A percentile compares a stretch with the other conserved stretches of the same genome.
Conservation (phyloP, 1,140 invertebrate species). For the Reticulitermes speratus region DNA sequence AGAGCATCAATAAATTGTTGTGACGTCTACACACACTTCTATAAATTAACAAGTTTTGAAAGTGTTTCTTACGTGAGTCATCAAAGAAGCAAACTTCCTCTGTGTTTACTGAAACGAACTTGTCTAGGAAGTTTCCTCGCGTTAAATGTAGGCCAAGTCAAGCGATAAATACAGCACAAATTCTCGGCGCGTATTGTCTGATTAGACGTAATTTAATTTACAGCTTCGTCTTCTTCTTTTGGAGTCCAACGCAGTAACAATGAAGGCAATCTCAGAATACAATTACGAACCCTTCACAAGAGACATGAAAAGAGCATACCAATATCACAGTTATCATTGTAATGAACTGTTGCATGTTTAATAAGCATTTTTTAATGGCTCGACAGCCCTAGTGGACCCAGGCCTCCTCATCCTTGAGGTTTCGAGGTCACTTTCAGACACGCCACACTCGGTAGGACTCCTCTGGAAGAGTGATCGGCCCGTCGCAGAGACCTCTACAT, state of each 20-base stretch:
- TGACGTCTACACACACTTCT: not conserved
- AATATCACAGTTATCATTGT: not conserved
- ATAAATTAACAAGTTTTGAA: constrained; percentile 13
- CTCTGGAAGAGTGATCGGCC: no score
- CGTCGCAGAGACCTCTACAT: no score
- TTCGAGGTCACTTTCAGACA: no score
- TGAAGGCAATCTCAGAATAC: no score
- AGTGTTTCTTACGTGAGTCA: not conserved
- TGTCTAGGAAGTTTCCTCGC: no score
- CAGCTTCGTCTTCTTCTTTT: not conserved
- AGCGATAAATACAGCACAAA: not conserved
- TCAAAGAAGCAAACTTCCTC: not conserved
- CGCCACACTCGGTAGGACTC: no score
- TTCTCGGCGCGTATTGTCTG: not conserved
- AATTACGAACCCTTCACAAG: no score
- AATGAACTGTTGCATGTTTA: not conserved
- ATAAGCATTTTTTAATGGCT: not conserved
- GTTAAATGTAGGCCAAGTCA: no score
- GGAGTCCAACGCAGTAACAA: no score
- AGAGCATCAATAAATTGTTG: constrained; percentile 7
- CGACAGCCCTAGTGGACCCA: no score
- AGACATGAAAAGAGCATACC: no score
- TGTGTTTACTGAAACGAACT: not conserved
- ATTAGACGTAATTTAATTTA: not conserved
- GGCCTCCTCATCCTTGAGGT: no score